Evolutionary conservation across 2,797 vertebrate species (phyloP), one percentile per base, ranked within the genome.

Genomic region (Pitangus sulphuratus): DNA sequence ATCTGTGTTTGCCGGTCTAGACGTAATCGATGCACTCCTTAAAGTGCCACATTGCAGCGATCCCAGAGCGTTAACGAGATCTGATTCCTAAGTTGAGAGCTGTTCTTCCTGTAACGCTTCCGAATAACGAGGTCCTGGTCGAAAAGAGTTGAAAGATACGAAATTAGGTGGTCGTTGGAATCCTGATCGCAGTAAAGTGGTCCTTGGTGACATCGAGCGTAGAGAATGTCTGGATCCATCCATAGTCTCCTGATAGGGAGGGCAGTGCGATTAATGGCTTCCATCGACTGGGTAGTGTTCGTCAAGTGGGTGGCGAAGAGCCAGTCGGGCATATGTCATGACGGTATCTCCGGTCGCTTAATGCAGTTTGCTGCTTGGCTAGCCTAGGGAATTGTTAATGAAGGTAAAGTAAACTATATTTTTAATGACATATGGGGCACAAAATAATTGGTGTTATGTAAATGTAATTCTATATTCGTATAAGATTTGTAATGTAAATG

Each of bases 141-240:
- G 98, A 97, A 98, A 97, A 98, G 97, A 98, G 97, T 99, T 98
- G 97, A 98, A 98, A 98, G 98, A 98, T 98, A 97, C 93, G 98
- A 97, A 98, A 96, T 98, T 98, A 98, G 98, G 97, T 98, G 98
- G 98, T 98, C 98, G 98, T 98, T 98, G 98, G 98, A 98, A 98
- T 98, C 98, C 98, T 98, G 98, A 98, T 98, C 98, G 98, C 98
- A 98, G 98, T 98, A 98, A 98, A 98, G 98, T 98, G 98, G 98
- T 98, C 98, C 98, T 98, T 98, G 98, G 98, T 98, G 98, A 98
- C 99, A 98, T 98, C 98, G 98, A 98, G 98, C 98, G 96, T 99
- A 99, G 99, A 98, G 98, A 99, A 98, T 98, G 99, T 99, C 98
- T 99, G 98, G 99, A 99, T 99, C 97, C 98, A 87, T 96, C 99